Evolutionary conservation across 2,797 vertebrate genomes (phyloP).

Genomic region (Characodon lateralis): DNA sequence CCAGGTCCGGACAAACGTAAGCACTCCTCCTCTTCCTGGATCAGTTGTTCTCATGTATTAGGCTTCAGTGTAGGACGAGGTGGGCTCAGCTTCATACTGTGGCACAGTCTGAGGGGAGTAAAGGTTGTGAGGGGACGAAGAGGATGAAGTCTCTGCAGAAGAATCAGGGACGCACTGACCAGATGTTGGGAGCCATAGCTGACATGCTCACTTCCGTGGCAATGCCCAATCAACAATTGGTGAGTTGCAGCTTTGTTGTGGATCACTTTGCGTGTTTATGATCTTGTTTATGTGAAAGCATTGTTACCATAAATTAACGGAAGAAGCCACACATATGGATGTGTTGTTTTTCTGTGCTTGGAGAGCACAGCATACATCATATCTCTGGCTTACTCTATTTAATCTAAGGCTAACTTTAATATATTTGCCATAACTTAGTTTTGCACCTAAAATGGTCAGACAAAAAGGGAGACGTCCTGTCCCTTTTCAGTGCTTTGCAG

Average conservation of each 20-base stretch:
- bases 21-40: conserved; percentile 44
- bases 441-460: conserved; percentile 51
- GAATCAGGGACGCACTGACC: conserved; percentile 88
- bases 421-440: conserved; percentile 21
- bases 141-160: conserved; percentile 85
- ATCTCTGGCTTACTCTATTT: conserved; percentile 9
- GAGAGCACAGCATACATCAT: conserved; percentile 15
- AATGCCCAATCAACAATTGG: conserved; percentile 88
- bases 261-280: conserved; percentile 33
- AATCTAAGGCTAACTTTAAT: conserved; percentile 25
- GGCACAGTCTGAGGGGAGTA: conserved; percentile 33
- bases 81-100: conserved; percentile 52
- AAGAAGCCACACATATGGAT: conserved; percentile 23
- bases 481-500: conserved; percentile 65
- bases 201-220: conserved; percentile 90
- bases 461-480: conserved; percentile 35
- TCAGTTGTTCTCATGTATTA: conserved; percentile 66
- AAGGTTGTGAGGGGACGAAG: conserved; percentile 23
- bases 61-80: conserved; percentile 57
- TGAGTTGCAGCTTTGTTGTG: conserved; percentile 71
- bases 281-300: conserved; percentile 26
- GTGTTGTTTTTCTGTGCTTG: conserved; percentile 21
- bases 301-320: conserved; percentile 9
- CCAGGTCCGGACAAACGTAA: conserved; percentile 37
- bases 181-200: conserved; percentile 92